Evolutionary conservation across 2,797 vertebrate species (phyloP), one percentile per base, ranked within the genome.

Genomic region (Falco naumanni): DNA sequence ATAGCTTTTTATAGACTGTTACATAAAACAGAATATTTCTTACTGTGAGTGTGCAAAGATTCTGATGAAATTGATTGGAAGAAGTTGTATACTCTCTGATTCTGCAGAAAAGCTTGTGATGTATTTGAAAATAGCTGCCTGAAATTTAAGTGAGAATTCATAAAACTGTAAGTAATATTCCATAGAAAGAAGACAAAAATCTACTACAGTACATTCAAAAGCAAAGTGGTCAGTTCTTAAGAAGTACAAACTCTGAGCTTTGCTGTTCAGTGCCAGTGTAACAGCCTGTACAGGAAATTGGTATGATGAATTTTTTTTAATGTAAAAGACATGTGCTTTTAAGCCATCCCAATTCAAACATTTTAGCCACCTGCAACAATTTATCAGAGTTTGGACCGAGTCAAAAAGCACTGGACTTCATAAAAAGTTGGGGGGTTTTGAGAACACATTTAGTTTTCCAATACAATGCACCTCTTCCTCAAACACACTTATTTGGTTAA

Each of bases 91-190:
- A 99, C 99, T 94, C 97, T 98, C 79, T 97, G 98, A 96, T 96
- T 98, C 98, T 98, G 98, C 72, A 98, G 98, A 97, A 99, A 99
- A 94, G 98, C 97, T 87, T 98, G 98, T 1, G 99, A 99, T 41
- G 99, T 98, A 71, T 98, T 98, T 91, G 99, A 98, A 97, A 99
- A 99, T 96, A 98, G 98, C 97, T 99, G 98, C 98, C 99, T 99
- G 97, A 54, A 96, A 63, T 83, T 45, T 45, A 96, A 95, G 77
- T 45, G 31, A 95, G 78, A 93, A n/a, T 60, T 91, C 45, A 65
- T 96, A 92, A 96, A 81, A 63, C 10, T 56, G 24, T 18, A 85
- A 80, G 33, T 39, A 87, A 82, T 31, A 66, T 60, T 82, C n/a
- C 60, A 64, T 3, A 66, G 16, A 26, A 66, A 91, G 33, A 85